Conservation (phyloP, 2,888 invertebrate genomes). For the Spodoptera littoralis region DNA sequence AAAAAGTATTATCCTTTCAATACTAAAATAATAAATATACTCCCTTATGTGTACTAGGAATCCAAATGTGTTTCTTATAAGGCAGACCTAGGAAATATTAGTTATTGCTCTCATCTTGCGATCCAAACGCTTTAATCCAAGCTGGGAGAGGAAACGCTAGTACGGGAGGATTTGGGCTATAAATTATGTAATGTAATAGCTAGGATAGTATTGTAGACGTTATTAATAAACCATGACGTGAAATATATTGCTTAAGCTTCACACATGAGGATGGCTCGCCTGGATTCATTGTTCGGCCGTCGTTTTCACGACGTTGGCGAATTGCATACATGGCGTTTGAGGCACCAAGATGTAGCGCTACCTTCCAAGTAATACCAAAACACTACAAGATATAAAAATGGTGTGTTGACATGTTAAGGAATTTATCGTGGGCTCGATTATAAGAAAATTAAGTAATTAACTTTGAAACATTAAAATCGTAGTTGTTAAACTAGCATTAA, state of each 20-base stretch:
- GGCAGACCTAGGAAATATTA: constrained; percentile 54
- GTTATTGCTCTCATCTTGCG: constrained; percentile 51
- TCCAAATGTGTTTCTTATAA: constrained; percentile 53
- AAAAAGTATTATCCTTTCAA: constrained; percentile 43
- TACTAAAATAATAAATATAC: constrained; percentile 52
- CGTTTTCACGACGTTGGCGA: constrained; percentile 66
- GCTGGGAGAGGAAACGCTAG: constrained; percentile 37
- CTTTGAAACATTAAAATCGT: not conserved
- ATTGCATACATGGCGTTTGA: constrained; percentile 66
- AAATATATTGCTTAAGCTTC: constrained; percentile 71
- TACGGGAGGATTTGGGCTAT: constrained; percentile 61
- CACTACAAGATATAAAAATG: no score
- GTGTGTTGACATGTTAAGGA: not conserved
- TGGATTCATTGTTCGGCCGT: constrained; percentile 62
- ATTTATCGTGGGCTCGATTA: not conserved
- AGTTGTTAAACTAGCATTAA: constrained; percentile 12
- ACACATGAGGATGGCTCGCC: constrained; percentile 54
- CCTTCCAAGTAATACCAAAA: not conserved
- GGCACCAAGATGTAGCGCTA: constrained; percentile 21
- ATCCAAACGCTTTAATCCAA: constrained; percentile 51
- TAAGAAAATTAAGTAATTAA: constrained; percentile 20
- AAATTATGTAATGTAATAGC: constrained; percentile 69
- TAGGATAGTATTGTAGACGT: constrained; percentile 68
- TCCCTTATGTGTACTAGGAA: constrained; percentile 37
- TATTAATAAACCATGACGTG: constrained; percentile 77